These are phyloP conservation scores for Dynastes tityus DNA, from an alignment of 2,888 invertebrate species.

Conservation along the genomic window DNA sequence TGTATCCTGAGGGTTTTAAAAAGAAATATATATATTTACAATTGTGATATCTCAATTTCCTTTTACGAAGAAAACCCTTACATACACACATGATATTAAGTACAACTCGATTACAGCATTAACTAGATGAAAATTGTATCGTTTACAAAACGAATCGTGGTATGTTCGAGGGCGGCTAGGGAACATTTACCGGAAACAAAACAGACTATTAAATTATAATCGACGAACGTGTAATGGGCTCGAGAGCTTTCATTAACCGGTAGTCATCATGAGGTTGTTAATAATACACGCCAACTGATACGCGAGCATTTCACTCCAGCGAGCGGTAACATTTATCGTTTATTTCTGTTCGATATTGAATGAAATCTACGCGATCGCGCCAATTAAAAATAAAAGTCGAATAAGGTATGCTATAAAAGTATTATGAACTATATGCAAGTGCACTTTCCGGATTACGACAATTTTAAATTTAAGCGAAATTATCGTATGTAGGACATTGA, in stretches of 20 bases:
- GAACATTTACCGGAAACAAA: slow-evolving; percentile 42
- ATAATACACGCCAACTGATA: slow-evolving; percentile 18
- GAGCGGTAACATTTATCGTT: not conserved
- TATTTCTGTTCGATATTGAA: too few relatives aligned
- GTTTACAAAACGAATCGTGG: slow-evolving; percentile 9
- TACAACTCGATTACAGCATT: not conserved
- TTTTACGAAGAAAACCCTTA: too few relatives aligned
- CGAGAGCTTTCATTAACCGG: slow-evolving; percentile 28
- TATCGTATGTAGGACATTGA: too few relatives aligned
- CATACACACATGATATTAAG: too few relatives aligned
- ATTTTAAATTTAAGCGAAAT: too few relatives aligned
- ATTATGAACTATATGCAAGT: too few relatives aligned
- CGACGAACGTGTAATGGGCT: slow-evolving; percentile 27
- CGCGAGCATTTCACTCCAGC: not conserved
- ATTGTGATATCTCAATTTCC: too few relatives aligned
- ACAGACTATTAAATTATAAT: slow-evolving; percentile 46
- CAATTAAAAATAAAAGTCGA: not conserved
- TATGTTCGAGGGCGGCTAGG: slow-evolving; percentile 20
- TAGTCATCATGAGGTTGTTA: slow-evolving; percentile 10
- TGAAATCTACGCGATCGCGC: not conserved
- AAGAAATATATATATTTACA: too few relatives aligned
- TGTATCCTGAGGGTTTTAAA: too few relatives aligned
- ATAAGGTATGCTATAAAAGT: not conserved
- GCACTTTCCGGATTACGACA: too few relatives aligned
- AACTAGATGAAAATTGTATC: slow-evolving; percentile 21